Base-by-base conservation (phyloP, 2,113 vertebrate genomes). In the Stigmatopora nigra region DNA sequence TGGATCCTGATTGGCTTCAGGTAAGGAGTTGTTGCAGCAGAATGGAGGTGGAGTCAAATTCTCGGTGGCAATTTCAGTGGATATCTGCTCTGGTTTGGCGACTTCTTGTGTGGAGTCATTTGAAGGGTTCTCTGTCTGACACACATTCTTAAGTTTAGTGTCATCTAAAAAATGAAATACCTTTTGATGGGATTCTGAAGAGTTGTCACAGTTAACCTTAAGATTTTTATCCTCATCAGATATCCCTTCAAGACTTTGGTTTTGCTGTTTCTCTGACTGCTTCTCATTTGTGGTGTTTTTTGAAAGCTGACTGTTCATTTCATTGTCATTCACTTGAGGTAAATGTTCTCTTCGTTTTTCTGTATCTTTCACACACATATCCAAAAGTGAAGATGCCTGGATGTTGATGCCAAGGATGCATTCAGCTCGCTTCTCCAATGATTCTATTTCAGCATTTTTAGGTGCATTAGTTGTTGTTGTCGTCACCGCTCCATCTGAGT, bases 401-500 rank as follows among this genome's bases (percentile, higher is more conserved):
- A 79, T 59, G 12, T 85, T 72, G 49, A 91, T 86, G 67, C 89
- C 92, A 31, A 88, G 55, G 59, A 89, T 88, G 17, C 88, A 80
- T 45, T 87, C 77, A 48, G 88, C 82, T 1, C 87, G 82, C 70
- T 85, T 81, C 72, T 88, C 78, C 72, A 88, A 38, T 0, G 79
- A 65, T 78, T 87, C 85, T 56, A 14, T 77, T 16, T 71, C 73
- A 51, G 41, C 25, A 5, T 56, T 49, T n/a, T 72, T 20, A 15
- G n/a, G 70, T 65, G 61, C 65, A 61, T 8, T 61, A 8, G 65
- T 36, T 0, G 22, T 15, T 70, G 55, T 45, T 22, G 70, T 57
- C 60, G 62, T 48, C 56, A 80, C 59, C 5, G 31, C 62, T 64
- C 65, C 38, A 8, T 56, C 44, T 45, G 55, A 22, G 2, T 72